phyloP scores from a whole-genome alignment of 2,888 invertebrate species.

The Tethea ocularis region DNA sequence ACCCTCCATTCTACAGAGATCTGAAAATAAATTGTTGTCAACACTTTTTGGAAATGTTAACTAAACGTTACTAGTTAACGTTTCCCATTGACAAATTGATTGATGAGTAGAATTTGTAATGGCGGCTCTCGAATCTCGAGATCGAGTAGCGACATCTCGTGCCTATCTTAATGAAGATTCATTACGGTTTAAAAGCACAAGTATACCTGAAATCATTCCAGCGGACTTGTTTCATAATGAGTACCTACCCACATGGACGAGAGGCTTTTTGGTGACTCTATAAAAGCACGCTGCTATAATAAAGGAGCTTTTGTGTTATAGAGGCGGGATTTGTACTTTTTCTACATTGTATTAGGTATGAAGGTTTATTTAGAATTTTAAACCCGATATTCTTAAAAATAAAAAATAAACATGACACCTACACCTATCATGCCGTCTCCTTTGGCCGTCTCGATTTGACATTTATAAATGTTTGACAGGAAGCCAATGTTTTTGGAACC shows the following conservation, averaged over 20 bases:
- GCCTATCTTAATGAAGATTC: background rate
- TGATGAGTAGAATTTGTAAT: slow-evolving; percentile 48
- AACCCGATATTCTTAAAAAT: background rate
- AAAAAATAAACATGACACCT: no score
- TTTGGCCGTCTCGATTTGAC: background rate
- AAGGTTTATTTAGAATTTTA: no score
- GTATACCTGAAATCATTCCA: background rate
- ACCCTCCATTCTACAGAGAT: background rate
- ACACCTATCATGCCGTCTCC: background rate
- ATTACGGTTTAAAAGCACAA: background rate
- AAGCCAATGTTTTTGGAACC: background rate
- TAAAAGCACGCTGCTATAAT: no score
- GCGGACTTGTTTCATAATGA: background rate
- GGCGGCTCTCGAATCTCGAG: slow-evolving; percentile 16
- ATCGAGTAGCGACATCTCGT: slow-evolving; percentile 13
- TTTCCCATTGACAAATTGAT: slow-evolving; percentile 75
- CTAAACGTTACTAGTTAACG: slow-evolving; percentile 37
- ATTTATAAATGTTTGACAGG: background rate
- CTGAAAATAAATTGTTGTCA: background rate
- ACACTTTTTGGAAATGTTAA: slow-evolving; percentile 18
- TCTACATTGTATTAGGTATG: no score
- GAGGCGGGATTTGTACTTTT: no score
- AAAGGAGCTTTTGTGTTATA: no score
- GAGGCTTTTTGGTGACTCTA: background rate
- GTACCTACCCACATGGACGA: background rate